These are phyloP conservation scores for Bombus soroeensis DNA, from an alignment of 1,140 invertebrate species.

Conservation along the genomic window DNA sequence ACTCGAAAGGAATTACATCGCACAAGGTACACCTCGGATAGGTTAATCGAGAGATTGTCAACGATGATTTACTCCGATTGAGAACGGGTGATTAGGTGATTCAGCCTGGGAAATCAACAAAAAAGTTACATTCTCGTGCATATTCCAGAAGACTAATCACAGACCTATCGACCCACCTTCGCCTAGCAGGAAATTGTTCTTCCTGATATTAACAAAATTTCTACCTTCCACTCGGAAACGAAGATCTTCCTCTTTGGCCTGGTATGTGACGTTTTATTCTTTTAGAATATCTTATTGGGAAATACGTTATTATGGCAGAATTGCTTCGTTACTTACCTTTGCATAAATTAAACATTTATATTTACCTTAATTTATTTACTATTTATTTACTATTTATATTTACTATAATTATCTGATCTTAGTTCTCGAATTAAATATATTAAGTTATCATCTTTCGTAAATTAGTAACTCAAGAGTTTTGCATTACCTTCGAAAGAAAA, in stretches of 20 bases:
- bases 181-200: slow-evolving; percentile 13
- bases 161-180: slow-evolving; percentile 3
- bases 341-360: background rate
- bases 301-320: background rate
- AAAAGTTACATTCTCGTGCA: slow-evolving; percentile 25
- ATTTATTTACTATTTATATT: too few species aligned
- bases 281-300: background rate
- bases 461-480: background rate
- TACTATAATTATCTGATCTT: too few species aligned
- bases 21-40: background rate
- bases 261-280: slow-evolving; percentile 34
- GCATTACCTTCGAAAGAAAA: background rate
- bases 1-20: background rate
- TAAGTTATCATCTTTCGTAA: background rate
- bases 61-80: slow-evolving; percentile 34
- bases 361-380: background rate
- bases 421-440: background rate
- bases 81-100: slow-evolving; percentile 52
- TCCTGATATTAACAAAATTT: slow-evolving; percentile 17
- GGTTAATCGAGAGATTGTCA: slow-evolving; percentile 9
- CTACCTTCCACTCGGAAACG: slow-evolving; percentile 4
- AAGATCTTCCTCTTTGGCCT: background rate
- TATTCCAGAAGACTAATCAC: slow-evolving; percentile 14
- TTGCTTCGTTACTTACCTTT: background rate
- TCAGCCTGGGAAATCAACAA: background rate